phyloP scores from a whole-genome alignment of 2,113 vertebrate species.

The Isurus oxyrinchus region DNA sequence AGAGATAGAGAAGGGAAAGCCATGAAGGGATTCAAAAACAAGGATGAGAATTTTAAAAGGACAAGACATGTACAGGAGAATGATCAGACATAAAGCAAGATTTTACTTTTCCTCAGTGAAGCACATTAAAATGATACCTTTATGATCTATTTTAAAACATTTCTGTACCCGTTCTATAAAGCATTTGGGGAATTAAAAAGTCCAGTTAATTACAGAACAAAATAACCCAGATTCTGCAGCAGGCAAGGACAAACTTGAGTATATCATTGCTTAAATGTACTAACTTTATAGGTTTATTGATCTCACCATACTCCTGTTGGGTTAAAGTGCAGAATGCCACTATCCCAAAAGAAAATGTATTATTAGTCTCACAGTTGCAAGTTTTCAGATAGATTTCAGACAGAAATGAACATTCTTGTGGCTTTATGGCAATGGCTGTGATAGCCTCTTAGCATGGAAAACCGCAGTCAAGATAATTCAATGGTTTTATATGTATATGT shows the following conservation, averaged over 20 bases:
- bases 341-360: not conserved
- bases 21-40: too few relatives aligned
- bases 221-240: not conserved
- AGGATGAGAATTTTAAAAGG: too few relatives aligned
- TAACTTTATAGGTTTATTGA: not conserved
- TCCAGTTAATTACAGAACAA: not conserved
- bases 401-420: not conserved
- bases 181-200: not conserved
- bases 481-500: not conserved
- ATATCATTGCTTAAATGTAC: not conserved
- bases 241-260: not conserved
- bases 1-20: too few relatives aligned
- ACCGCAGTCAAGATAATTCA: not conserved
- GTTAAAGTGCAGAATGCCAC: not conserved
- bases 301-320: not conserved
- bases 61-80: not conserved
- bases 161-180: not conserved
- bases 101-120: not conserved
- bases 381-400: not conserved
- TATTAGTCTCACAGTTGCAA: too few relatives aligned
- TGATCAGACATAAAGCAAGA: not conserved
- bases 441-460: not conserved
- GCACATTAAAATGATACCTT: too few relatives aligned
- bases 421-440: too few relatives aligned
- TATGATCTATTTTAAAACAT: not conserved